These are phyloP conservation scores for Gila robusta DNA, from an alignment of 2,797 vertebrate species.

Conservation along the genomic window DNA sequence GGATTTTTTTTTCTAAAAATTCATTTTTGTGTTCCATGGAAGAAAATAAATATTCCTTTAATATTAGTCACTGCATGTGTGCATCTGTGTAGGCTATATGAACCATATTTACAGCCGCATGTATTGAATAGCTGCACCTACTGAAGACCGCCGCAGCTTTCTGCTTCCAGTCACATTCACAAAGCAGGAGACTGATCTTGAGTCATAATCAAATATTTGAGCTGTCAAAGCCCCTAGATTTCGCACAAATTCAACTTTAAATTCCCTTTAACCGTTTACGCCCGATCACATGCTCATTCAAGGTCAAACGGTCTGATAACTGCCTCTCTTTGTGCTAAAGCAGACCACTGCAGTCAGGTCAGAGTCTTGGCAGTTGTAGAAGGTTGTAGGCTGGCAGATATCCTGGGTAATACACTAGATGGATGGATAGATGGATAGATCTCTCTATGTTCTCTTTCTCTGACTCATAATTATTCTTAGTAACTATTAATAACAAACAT, in stretches of 20 bases:
- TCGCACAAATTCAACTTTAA: slow-evolving; percentile 16
- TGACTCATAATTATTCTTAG: not conserved
- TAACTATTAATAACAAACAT: not conserved
- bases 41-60: not conserved
- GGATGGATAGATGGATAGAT: not conserved
- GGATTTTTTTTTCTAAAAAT: too few relatives aligned
- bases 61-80: not conserved
- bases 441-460: not conserved
- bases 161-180: slow-evolving; percentile 17
- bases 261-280: slow-evolving; percentile 10
- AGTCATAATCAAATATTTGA: slow-evolving; percentile 3
- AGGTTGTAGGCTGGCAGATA: not conserved
- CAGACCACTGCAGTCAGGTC: not conserved
- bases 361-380: not conserved
- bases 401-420: not conserved
- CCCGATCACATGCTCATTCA: slow-evolving; percentile 17
- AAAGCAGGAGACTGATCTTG: slow-evolving; percentile 17
- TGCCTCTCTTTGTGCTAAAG: not conserved
- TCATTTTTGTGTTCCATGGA: too few relatives aligned
- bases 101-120: not conserved
- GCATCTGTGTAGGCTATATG: not conserved
- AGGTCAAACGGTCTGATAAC: slow-evolving; percentile 41
- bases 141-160: not conserved
- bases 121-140: not conserved
- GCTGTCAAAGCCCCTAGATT: not conserved